Base-by-base conservation (phyloP, 2,888 invertebrate genomes). In the Dyspetes luteomarginatus region DNA sequence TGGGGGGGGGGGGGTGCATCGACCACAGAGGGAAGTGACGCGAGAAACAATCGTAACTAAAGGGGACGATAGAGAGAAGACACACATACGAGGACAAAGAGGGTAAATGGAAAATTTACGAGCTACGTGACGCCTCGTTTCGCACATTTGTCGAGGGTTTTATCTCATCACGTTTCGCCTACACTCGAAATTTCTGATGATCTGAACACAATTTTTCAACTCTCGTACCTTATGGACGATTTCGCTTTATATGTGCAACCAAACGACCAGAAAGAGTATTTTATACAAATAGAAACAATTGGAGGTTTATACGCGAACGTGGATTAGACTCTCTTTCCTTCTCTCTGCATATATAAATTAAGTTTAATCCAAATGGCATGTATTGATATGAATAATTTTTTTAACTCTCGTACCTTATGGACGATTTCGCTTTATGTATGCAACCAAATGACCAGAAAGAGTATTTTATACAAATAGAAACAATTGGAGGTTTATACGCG, bases 101-200 rank as follows among this genome's bases (percentile, higher is more conserved):
- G 26, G 68, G 58, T 52, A 45, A 69, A 76, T 69, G 68, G 62
- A 69, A 76, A 76, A 76, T 76, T 76, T 76, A 76, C 76, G 76
- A 62, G 30, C 26, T 62, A 62, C 60, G 68, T 52, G 68, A 69
- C 68, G 69, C 69, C 68, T 68, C 68, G 60, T 62, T 52, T 60
- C 52, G 56, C 56, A 48, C 22, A 67, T 75, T 75, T 68, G 75
- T 69, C 76, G 69, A 52, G 43, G n/a, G 60, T 60, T 41, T 50
- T 24, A 9, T n/a, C 12, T 26, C 43, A 2, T 19, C 15, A 56
- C 64, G 56, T 65, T 68, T 69, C 52, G 55, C 55, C 62, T 30
- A 22, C 65, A 74, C 56, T 41, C 43, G 48, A 36, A 5, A 15
- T 43, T 26, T 41, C 12, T 28, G 26, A 36, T 62, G 62, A 60